These are phyloP conservation scores for Regulus satrapa DNA, from an alignment of 2,113 vertebrate genomes.

Conservation along the genomic window DNA sequence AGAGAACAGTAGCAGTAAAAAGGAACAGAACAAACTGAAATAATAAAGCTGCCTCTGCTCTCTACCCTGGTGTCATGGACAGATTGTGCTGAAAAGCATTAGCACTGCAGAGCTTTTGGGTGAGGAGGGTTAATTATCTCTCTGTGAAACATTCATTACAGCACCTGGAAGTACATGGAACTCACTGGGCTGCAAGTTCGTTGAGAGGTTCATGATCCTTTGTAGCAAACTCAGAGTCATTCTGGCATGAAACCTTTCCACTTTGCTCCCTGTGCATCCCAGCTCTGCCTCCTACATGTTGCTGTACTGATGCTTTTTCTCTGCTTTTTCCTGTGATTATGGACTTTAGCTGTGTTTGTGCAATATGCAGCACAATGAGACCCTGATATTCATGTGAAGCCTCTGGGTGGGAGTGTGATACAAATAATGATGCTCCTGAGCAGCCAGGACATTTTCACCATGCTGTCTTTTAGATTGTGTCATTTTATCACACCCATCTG, in stretches of 20 bases:
- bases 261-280: not conserved
- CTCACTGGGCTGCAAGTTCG: not conserved
- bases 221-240: not conserved
- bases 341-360: not conserved
- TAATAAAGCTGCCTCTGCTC: conserved; percentile 50
- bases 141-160: conserved; percentile 49
- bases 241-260: conserved; percentile 14
- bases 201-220: conserved; percentile 35
- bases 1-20: conserved; percentile 35
- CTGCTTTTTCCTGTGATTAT: not conserved
- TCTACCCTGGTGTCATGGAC: not conserved
- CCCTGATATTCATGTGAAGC: not conserved
- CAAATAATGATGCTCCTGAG: not conserved
- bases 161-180: conserved; percentile 29
- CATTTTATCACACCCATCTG: not conserved
- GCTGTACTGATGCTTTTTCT: not conserved
- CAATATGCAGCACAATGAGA: not conserved
- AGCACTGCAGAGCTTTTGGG: not conserved
- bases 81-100: conserved; percentile 38
- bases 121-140: conserved; percentile 57
- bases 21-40: conserved; percentile 36
- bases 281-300: not conserved
- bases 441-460: not conserved
- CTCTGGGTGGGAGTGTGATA: not conserved
- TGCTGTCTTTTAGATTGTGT: not conserved